Evolutionary conservation across 2,113 vertebrate genomes (phyloP).

Genomic region (Tamias sibiricus): DNA sequence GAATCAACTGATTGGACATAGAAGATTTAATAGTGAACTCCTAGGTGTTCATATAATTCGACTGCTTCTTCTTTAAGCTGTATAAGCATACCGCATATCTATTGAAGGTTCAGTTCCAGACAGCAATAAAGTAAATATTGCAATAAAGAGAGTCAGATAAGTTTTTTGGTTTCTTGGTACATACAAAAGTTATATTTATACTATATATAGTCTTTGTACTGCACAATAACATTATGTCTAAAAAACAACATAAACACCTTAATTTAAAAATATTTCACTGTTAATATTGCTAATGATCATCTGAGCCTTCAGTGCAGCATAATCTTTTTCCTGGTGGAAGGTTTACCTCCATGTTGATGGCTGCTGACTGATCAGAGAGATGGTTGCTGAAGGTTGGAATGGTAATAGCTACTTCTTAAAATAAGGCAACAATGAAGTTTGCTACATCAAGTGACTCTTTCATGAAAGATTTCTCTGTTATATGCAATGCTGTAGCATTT

Average conservation of each 20-base stretch:
- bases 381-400: neutral
- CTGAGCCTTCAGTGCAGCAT: neutral
- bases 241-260: neutral
- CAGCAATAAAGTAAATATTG: neutral
- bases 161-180: neutral
- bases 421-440: neutral
- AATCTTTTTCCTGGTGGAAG: neutral
- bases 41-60: neutral
- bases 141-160: neutral
- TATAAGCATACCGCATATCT: neutral
- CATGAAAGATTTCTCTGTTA: neutral
- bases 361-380: neutral
- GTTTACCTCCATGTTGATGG: neutral
- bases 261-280: neutral
- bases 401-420: neutral
- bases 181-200: neutral
- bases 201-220: neutral
- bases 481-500: neutral
- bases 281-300: neutral
- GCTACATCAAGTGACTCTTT: neutral
- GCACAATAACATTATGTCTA: neutral
- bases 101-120: neutral
- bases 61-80: constrained; percentile 1
- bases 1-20: neutral
- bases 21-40: neutral